Evolutionary conservation across 2,888 invertebrate genomes (phyloP).

Genomic region (Nezara viridula): DNA sequence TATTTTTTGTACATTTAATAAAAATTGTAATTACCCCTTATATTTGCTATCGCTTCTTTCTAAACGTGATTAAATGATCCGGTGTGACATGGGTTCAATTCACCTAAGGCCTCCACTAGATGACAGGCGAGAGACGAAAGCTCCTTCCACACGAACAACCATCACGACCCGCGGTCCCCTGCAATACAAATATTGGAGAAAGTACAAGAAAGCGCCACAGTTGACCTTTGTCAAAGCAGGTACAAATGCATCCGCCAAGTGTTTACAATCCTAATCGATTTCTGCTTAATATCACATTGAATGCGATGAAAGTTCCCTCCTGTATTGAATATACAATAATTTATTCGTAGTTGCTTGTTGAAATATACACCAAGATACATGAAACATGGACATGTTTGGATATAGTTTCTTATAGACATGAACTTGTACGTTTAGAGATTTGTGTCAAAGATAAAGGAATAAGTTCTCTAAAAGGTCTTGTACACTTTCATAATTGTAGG

Average conservation of each 20-base stretch:
- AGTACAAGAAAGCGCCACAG: neutral
- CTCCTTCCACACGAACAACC: neutral
- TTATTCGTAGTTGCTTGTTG: neutral
- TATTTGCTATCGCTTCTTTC: neutral
- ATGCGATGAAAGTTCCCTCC: neutral
- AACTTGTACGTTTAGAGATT: neutral
- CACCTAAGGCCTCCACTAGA: neutral
- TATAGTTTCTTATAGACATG: neutral
- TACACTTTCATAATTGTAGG: neutral
- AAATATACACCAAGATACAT: neutral
- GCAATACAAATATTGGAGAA: slow-evolving; percentile 38
- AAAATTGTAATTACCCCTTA: neutral
- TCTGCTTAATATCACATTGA: neutral
- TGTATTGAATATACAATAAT: neutral
- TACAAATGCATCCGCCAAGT: neutral
- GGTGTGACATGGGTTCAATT: neutral
- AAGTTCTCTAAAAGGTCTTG: neutral
- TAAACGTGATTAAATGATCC: neutral
- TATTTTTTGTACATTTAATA: too few relatives aligned
- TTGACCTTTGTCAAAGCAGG: neutral
- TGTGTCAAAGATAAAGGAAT: neutral
- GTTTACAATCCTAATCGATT: neutral
- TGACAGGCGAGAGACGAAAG: neutral
- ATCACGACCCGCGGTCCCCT: neutral
- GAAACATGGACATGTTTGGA: neutral